phyloP scores from a whole-genome alignment of 2,888 invertebrate species.

The Pharmacophagus antenor region DNA sequence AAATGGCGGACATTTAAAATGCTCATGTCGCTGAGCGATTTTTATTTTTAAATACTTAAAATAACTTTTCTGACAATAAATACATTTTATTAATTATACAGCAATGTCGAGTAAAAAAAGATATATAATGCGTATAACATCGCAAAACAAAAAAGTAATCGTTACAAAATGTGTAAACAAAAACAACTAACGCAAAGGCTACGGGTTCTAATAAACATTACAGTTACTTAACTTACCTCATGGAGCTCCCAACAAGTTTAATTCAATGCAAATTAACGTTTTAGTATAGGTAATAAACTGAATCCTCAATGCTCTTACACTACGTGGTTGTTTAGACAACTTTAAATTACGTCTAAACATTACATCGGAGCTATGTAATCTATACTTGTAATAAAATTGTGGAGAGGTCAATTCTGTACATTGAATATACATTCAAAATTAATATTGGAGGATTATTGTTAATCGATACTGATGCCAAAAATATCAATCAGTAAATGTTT shows the following conservation, averaged over 20 bases:
- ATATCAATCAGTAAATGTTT: too few species aligned
- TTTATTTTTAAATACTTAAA: too few species aligned
- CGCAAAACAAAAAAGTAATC: too few species aligned
- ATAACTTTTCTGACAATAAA: too few species aligned
- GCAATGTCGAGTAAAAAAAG: too few species aligned
- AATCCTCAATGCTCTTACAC: neutral
- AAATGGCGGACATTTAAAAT: too few species aligned
- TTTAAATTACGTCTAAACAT: neutral
- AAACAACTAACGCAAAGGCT: neutral
- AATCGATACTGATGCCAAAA: too few species aligned
- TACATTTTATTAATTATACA: too few species aligned
- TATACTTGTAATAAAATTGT: neutral
- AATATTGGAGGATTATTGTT: too few species aligned
- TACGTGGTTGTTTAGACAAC: neutral
- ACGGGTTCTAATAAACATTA: neutral
- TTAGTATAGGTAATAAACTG: neutral
- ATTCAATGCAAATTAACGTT: neutral
- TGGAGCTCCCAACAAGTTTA: neutral
- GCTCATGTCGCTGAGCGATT: too few species aligned
- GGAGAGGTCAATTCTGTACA: neutral
- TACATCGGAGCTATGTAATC: too few species aligned
- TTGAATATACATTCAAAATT: neutral
- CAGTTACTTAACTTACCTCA: neutral
- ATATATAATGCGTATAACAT: too few species aligned
- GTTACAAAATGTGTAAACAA: neutral